Evolutionary conservation across 1,140 invertebrate genomes (phyloP), one percentile per base, ranked within the genome.

Genomic region (Agraylea sexmaculata): DNA sequence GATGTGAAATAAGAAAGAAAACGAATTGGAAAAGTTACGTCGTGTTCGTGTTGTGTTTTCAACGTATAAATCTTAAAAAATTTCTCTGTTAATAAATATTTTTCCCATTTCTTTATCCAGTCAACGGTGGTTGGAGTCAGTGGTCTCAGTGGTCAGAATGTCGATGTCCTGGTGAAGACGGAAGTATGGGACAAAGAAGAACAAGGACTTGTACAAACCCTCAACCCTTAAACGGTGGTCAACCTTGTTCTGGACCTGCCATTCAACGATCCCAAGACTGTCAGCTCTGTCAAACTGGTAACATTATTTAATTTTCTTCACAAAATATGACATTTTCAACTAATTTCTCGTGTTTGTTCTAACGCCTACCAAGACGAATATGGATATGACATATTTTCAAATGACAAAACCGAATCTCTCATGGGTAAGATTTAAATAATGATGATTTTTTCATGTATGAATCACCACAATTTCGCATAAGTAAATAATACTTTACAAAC

Each of bases 101-200:
- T n/a, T n/a, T n/a, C n/a, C n/a, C n/a, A n/a, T n/a, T n/a, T 5
- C 8, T 20, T 34, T 51, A 60, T 70, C 32, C 64, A 97, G 93
- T 85, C 44, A 92, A 89, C 66, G 92, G 91, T 45, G 87, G 75
- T 39, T 91, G 87, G 87, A 84, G 83, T 19, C 58, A 77, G 12
- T 95, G 90, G 90, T 86, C 85, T 2, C 62, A 75, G 7, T 94
- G 88, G 88, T 77, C 74, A 2, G 85, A 89, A 38, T 94, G 89
- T 64, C 77, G 78, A 52, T 78, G 74, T 53, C 61, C 65, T 13
- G 70, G 71, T 1, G 64, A 66, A 40, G 56, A 60, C 6, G 42
- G 53, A 49, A 54, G 62, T 12, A 75, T 75, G 32, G 77, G 80
- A 21, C 77, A 86, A 53, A 83, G 85, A 54, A 64, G 85, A 38